These are phyloP conservation scores for Nudaria mundana DNA, from an alignment of 2,888 invertebrate species.

Conservation along the genomic window DNA sequence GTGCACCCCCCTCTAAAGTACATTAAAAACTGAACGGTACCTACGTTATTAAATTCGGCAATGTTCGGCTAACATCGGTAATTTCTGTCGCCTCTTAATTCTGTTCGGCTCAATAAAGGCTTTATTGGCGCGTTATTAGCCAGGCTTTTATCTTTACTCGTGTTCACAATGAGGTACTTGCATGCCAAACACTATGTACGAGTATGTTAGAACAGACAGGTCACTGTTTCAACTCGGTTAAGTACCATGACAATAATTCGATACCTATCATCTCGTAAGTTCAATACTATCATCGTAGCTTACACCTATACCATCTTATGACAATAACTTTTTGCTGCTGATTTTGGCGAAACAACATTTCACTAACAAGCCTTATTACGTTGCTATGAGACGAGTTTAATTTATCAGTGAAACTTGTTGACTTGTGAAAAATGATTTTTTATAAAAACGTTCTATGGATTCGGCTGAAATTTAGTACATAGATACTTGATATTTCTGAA, in stretches of 20 bases:
- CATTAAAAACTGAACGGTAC: conserved; percentile 44
- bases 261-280: too few relatives aligned
- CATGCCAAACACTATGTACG: conserved; percentile 23
- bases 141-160: conserved; percentile 49
- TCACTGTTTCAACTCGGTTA: not conserved
- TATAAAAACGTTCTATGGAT: too few relatives aligned
- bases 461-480: too few relatives aligned
- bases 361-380: too few relatives aligned
- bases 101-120: conserved; percentile 54
- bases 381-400: too few relatives aligned
- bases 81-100: conserved; percentile 48
- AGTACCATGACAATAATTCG: not conserved
- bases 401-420: too few relatives aligned
- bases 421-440: too few relatives aligned
- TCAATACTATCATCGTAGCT: too few relatives aligned
- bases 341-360: too few relatives aligned
- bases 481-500: too few relatives aligned
- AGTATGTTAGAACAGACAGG: conserved; percentile 12
- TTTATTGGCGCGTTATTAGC: conserved; percentile 54
- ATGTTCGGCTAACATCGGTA: conserved; percentile 39
- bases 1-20: conserved; percentile 26
- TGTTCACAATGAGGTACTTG: conserved; percentile 50
- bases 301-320: too few relatives aligned
- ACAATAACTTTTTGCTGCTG: too few relatives aligned
- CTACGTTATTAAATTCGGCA: conserved; percentile 40